Percentiles rank a stretch among this genome's conserved stretches.
These are phyloP conservation scores for Aphidius gifuensis DNA, from an alignment of 1,140 invertebrate genomes.

Conservation along the genomic window DNA sequence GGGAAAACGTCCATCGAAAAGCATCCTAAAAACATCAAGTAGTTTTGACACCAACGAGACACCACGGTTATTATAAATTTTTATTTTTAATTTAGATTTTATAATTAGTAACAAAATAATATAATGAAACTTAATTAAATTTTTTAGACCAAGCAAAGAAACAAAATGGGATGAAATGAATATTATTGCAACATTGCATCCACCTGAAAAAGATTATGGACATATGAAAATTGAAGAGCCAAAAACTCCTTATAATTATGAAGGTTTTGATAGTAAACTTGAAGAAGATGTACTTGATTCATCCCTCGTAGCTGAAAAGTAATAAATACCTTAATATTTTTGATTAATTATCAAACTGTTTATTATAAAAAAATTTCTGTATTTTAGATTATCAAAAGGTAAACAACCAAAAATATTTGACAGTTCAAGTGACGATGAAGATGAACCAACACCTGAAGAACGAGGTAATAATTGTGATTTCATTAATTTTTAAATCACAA, in stretches of 20 bases:
- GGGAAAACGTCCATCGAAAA: constrained; percentile 72
- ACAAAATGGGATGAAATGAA: constrained; percentile 99
- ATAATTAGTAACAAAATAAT: no score
- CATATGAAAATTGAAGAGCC: constrained; percentile 99
- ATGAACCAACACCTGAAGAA: constrained; percentile 63
- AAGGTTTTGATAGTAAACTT: constrained; percentile 67
- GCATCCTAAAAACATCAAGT: constrained; percentile 87
- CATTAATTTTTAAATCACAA: background rate
- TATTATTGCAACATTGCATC: constrained; percentile 96
- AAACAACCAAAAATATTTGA: constrained; percentile 59
- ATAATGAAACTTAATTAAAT: constrained; percentile 7
- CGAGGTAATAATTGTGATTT: constrained; percentile 49
- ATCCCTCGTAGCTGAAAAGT: constrained; percentile 73
- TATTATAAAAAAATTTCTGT: constrained; percentile 36
- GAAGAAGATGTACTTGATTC: constrained; percentile 76
- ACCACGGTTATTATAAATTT: constrained; percentile 42
- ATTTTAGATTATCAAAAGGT: constrained; percentile 59
- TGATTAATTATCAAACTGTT: no score
- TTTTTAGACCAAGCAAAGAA: constrained; percentile 67
- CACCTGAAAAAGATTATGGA: constrained; percentile 97
- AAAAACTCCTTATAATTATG: constrained; percentile 90
- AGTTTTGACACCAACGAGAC: constrained; percentile 78
- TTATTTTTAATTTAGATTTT: constrained; percentile 1
- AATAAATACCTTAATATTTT: constrained; percentile 43
- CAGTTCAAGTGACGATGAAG: constrained; percentile 62